Base-by-base conservation (phyloP, 1,140 invertebrate genomes). In the Dreissena polymorpha region DNA sequence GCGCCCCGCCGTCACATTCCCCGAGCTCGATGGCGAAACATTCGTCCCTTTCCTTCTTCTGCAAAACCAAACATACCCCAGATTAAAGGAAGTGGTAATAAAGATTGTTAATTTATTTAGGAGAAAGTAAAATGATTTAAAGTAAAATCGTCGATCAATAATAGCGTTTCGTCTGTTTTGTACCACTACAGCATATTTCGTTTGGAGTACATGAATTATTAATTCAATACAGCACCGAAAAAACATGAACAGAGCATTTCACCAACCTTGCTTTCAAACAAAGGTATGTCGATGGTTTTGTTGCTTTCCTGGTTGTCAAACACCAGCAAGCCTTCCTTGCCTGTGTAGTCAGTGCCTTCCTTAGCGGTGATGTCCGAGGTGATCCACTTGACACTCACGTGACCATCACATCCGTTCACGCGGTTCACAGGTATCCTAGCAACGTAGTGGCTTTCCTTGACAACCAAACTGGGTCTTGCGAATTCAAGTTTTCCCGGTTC, bases 401-500 rank as follows among this genome's bases (percentile, higher is more conserved):
- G 93, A 23, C 95, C 95, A 89, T 95, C 95, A n/a, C 95, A 94
- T 18, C 95, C 95, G 85, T 94, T 93, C 27, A 90, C 91, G 73
- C 95, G 89, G 10, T 94, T 87, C 0, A 96, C 93, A 10, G 94
- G 93, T 64, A 96, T 91, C 8, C 90, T 84, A 10, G 94, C 95
- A 16, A 90, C 91, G 0, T 94, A 94, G 53, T 93, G 92, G 85
- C 94, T 95, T 90, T 95, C 95, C 88, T 95, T 95, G 50, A 95
- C 94, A 23, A 95, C 88, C n/a, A 94, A 90, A 86, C 95, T 95
- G 74, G 95, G 92, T 87, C 95, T 95, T 53, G 94, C 92, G 90
- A 96, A 95, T 74, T 94, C 93, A 55, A 96, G 86, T n/a, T 93
- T 92, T 29, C 95, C 95, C 73, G 95, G 95, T 89, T 95, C 95